Evolutionary conservation across 2,797 vertebrate species (phyloP), one percentile per base, ranked within the genome.

Genomic region (Taenioides sp.): DNA sequence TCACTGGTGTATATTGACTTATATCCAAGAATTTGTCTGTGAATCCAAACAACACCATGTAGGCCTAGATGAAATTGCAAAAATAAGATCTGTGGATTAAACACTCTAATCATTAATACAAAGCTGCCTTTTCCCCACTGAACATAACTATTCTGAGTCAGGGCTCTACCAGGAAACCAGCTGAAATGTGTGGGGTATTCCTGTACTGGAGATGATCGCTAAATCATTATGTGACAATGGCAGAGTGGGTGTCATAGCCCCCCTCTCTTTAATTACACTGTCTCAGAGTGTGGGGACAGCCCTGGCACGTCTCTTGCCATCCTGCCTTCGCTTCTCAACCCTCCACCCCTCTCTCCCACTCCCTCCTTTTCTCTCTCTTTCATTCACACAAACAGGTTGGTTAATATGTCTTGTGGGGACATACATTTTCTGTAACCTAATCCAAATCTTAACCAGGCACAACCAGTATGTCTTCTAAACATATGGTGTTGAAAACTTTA

Each of bases 181-280:
- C 0, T 60, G 68, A 80, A 61, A 78, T 70, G 77, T 66, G 55
- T 62, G 60, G 73, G 40, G 40, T 60, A 84, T 89, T 87, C 71
- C 80, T 83, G 77, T 83, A 73, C 79, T 80, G 37, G 67, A 80
- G 82, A 86, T 86, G 86, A 85, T 87, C 83, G 75, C 84, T 83
- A 87, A 88, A 90, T 84, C 81, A 87, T 85, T 85, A 83, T 81
- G 85, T 88, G 83, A 87, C 87, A 86, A 78, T 82, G 10, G 81
- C 79, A 76, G 78, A 79, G 84, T 82, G 84, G 86, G 79, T 89
- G 82, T 87, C 85, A 72, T 87, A 79, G 75, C 79, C 79, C 81
- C 80, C 83, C 86, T 84, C 89, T 89, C 81, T 88, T 89, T 92
- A 93, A 92, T 92, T 92, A 93, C 85, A 86, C 84, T 82, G 84